Conservation (phyloP, 2,113 vertebrate species). For the Pithys albifrons region DNA sequence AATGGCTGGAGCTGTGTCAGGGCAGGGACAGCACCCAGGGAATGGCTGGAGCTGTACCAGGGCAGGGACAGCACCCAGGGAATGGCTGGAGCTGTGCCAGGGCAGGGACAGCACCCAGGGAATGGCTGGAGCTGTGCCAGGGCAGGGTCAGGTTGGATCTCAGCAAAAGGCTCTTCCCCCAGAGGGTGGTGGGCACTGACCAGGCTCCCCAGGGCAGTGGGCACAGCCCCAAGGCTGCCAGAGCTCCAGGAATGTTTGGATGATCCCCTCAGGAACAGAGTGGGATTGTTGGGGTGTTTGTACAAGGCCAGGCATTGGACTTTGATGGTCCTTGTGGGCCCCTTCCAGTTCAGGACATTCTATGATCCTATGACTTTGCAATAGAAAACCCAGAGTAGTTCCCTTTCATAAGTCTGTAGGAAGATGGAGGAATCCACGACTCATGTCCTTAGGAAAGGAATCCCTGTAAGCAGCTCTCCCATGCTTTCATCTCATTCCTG, state of each 20-base stretch:
- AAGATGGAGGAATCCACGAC: neutral
- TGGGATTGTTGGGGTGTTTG: neutral
- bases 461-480: neutral
- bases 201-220: neutral
- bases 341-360: fast-evolving
- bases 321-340: fast-evolving
- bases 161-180: neutral
- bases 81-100: neutral
- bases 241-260: neutral
- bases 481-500: neutral
- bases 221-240: neutral
- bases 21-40: neutral
- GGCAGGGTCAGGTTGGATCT: neutral
- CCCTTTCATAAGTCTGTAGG: neutral
- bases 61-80: neutral
- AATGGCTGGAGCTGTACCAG: neutral
- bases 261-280: neutral
- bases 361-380: neutral
- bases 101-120: neutral
- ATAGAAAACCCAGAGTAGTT: neutral
- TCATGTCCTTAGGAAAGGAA: neutral
- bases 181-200: neutral
- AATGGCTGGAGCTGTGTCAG: neutral
- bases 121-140: neutral
- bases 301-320: neutral